Evolutionary conservation across 2,888 invertebrate genomes (phyloP).

Genomic region (Plebejus anna): DNA sequence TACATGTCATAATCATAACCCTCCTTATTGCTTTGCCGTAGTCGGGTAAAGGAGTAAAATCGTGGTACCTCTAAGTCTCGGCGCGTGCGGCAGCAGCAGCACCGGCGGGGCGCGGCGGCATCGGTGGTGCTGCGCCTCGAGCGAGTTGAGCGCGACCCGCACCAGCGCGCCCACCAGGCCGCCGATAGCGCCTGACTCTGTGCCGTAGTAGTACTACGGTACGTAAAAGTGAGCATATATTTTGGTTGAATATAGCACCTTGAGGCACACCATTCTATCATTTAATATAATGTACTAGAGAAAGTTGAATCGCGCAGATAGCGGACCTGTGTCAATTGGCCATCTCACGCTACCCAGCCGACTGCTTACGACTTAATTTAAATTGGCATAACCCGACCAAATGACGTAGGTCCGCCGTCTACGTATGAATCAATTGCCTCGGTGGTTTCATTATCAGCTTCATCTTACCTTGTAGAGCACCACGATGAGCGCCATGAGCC

Average conservation of each 20-base stretch:
- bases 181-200: conserved; percentile 80
- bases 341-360: no score
- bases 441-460: neutral
- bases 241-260: no score
- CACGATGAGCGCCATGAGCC: conserved; percentile 96
- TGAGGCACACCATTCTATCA: no score
- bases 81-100: conserved; percentile 84
- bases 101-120: conserved; percentile 92
- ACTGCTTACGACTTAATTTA: neutral
- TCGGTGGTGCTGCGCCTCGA: conserved; percentile 94
- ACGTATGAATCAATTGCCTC: neutral
- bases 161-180: conserved; percentile 89
- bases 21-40: no score
- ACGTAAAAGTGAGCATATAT: conserved; percentile 31
- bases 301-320: no score
- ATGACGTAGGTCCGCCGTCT: no score
- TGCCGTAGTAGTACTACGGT: conserved; percentile 86
- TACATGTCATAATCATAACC: no score
- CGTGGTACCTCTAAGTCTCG: conserved; percentile 46
- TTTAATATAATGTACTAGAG: no score
- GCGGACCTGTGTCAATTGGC: no score
- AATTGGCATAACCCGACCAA: neutral
- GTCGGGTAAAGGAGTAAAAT: neutral
- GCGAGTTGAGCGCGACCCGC: conserved; percentile 93
- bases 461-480: conserved; percentile 93